Evolutionary conservation across 2,888 invertebrate species (phyloP), one percentile per base, ranked within the genome.

Genomic region (Ochropleura plecta): DNA sequence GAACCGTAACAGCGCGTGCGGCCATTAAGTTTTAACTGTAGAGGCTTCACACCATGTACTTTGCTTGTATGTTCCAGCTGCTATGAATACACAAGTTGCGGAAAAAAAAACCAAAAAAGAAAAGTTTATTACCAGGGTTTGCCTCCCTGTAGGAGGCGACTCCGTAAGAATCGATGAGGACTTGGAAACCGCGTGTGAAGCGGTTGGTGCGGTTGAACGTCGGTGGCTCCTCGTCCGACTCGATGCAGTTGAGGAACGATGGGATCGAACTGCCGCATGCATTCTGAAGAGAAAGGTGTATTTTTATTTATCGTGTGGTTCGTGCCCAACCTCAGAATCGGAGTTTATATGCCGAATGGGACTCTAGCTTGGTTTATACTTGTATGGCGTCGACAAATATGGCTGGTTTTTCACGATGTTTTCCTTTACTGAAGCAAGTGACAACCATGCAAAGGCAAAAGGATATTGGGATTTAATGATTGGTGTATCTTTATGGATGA

Each of bases 121-220:
- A 49, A 49, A 16, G 14, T 14, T 62, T n/a, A 14, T 62, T 92
- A 98, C 98, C 98, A 88, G 99, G 99, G 96, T 99, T 99, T 80
- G 98, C 98, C 96, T 99, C 99, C 80, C 99, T 97, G 94, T 99
- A 99, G 51, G 98, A 98, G 71, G 99, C 98, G 46, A 99, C 97
- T 76, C 99, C 99, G 92, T 99, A 99, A 0, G 99, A 97, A 94
- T 99, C 98, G 86, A 99, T 99, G 86, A 99, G 97, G 91, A 97
- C 97, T 95, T 99, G 99, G 97, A 99, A 99, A 71, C 99, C 99
- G 84, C 96, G 97, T 0, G 99, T 99, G 95, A 99, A 99, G 90
- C 98, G 98, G 96, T 99, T 99, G 77, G 98, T 98, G 53, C 98
- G 97, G 94, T 99, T 98, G 95, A 98, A 99, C 0, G 99, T 99